Evolutionary conservation across 2,797 vertebrate species (phyloP).

Genomic region (Eulemur coronatus): DNA sequence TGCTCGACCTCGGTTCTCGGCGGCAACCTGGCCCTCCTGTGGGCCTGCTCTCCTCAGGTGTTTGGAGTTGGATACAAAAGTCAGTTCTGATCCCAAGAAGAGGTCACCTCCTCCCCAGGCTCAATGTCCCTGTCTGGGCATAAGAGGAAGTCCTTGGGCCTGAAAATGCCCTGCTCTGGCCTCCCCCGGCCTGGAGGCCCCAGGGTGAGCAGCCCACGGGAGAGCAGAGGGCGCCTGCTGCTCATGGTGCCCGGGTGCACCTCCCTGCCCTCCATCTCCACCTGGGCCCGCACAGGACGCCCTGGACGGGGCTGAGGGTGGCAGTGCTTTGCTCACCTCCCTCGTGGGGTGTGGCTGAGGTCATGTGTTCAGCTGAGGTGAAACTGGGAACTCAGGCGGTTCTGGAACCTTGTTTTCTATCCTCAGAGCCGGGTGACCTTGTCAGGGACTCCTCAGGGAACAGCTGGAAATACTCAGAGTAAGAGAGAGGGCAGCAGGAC

Average conservation of each 20-base stretch:
- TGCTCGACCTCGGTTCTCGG: not conserved
- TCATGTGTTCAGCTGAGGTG: not conserved
- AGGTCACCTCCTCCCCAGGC: not conserved
- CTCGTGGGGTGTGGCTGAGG: not conserved
- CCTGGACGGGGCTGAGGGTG: not conserved
- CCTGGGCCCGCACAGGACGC: too few species aligned
- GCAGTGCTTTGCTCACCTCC: not conserved
- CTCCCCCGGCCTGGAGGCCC: not conserved
- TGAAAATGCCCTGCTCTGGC: not conserved
- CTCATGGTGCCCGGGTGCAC: accelerated
- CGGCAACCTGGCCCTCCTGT: not conserved
- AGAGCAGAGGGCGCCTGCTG: not conserved
- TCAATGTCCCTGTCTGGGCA: not conserved
- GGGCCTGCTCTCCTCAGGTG: accelerated
- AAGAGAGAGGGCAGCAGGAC: not conserved
- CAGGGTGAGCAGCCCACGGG: not conserved
- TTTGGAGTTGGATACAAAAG: not conserved
- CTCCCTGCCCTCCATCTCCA: not conserved
- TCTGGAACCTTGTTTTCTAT: not conserved
- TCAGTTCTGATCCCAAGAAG: accelerated
- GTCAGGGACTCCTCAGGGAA: not conserved
- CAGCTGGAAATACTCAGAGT: not conserved
- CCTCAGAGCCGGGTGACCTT: not conserved
- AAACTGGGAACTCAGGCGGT: not conserved
- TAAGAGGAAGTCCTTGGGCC: not conserved